A percentile compares a stretch with the other conserved stretches of the same genome.
Evolutionary conservation across 2,888 invertebrate genomes (phyloP).

Genomic region (Melinaea marsaeus): DNA sequence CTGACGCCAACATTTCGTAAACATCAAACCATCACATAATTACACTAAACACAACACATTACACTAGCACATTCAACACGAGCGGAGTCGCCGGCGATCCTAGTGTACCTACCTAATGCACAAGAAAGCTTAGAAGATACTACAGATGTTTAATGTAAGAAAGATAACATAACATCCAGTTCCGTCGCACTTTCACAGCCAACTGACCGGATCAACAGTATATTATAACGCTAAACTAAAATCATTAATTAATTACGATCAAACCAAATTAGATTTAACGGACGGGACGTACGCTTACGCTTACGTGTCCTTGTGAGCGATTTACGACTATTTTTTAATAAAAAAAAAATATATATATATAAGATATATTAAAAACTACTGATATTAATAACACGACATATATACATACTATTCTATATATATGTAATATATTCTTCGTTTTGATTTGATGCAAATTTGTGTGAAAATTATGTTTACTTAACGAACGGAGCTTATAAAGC

Average conservation of each 20-base stretch:
- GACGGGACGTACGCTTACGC: background rate
- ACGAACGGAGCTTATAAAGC: too few relatives aligned
- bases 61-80: background rate
- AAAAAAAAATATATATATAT: background rate
- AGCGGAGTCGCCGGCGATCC: too few relatives aligned
- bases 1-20: slow-evolving; percentile 58
- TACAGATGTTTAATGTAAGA: background rate
- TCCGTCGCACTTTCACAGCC: background rate
- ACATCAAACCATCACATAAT: slow-evolving; percentile 11
- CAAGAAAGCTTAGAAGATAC: too few relatives aligned
- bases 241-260: slow-evolving; percentile 10
- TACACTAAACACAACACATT: slow-evolving; percentile 18
- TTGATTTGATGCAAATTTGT: too few relatives aligned
- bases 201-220: slow-evolving; percentile 11
- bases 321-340: background rate
- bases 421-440: too few relatives aligned
- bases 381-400: too few relatives aligned
- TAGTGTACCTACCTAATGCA: background rate
- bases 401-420: too few relatives aligned
- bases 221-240: slow-evolving; percentile 25
- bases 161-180: background rate
- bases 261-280: slow-evolving; percentile 25
- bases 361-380: too few relatives aligned
- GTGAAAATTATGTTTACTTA: too few relatives aligned
- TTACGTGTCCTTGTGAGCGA: background rate